phyloP scores from a whole-genome alignment of 2,113 vertebrate species.

The Merops nubicus region DNA sequence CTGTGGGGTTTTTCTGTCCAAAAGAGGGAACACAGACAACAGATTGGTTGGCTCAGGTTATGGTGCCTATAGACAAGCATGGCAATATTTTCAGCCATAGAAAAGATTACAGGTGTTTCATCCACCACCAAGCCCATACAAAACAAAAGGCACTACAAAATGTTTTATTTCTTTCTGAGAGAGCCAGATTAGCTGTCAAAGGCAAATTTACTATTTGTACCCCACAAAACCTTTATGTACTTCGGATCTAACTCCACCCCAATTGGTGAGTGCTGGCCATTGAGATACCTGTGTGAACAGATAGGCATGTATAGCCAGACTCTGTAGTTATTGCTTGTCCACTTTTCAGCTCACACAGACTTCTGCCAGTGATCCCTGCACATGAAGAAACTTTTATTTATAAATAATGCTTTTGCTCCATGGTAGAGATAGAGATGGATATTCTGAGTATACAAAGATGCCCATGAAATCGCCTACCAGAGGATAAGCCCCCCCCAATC shows the following conservation, averaged over 20 bases:
- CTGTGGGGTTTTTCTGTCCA: not conserved
- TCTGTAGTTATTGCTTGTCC: not conserved
- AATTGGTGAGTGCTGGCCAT: not conserved
- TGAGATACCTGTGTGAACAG: not conserved
- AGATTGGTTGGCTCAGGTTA: not conserved
- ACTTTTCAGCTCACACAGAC: not conserved
- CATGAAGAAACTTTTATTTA: not conserved
- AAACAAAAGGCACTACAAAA: not conserved
- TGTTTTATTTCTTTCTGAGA: not conserved
- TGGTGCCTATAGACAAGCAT: not conserved
- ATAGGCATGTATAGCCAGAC: accelerated
- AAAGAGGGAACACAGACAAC: not conserved
- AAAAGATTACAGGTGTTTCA: not conserved
- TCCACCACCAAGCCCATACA: not conserved
- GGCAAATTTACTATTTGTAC: not conserved
- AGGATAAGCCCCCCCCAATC: not conserved
- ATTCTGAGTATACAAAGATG: not conserved
- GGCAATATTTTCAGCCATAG: not conserved
- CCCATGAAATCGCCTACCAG: not conserved
- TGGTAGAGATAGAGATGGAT: not conserved
- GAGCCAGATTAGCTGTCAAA: not conserved
- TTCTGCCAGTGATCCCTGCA: not conserved
- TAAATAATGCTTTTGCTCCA: not conserved
- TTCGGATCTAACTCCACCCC: not conserved
- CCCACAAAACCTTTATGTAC: not conserved